These are phyloP conservation scores for Calameuta filiformis DNA, from an alignment of 2,888 invertebrate genomes.

Conservation along the genomic window DNA sequence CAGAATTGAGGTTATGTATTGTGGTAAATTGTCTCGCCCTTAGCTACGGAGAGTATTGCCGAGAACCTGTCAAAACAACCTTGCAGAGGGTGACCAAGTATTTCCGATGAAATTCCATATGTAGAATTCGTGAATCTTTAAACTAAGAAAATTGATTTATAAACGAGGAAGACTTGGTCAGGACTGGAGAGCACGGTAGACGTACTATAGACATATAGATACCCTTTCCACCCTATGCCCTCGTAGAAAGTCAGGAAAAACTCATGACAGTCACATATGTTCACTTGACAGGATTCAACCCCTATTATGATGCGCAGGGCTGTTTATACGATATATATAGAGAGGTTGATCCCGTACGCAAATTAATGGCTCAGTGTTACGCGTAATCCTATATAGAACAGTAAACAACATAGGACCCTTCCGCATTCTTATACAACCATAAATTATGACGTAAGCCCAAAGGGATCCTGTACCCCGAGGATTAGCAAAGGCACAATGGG, in stretches of 20 bases:
- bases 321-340: background rate
- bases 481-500: slow-evolving; percentile 38
- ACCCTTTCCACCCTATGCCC: background rate
- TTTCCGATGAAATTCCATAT: background rate
- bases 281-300: background rate
- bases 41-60: background rate
- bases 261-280: background rate
- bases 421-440: slow-evolving; percentile 62
- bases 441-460: slow-evolving; percentile 59
- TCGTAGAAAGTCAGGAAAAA: background rate
- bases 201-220: background rate
- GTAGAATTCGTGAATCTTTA: background rate
- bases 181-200: background rate
- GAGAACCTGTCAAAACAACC: background rate
- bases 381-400: slow-evolving; percentile 52
- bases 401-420: slow-evolving; percentile 57
- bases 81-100: background rate
- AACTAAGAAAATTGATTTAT: background rate
- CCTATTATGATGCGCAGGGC: background rate
- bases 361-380: slow-evolving; percentile 52
- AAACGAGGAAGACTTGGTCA: background rate
- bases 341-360: slow-evolving; percentile 17
- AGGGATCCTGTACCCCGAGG: slow-evolving; percentile 42
- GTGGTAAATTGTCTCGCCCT: background rate
- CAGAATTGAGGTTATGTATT: background rate